These are phyloP conservation scores for Theonella swinhoei DNA, from an alignment of 37 sponge, comb jelly and placozoan genomes.

Conservation along the genomic window DNA sequence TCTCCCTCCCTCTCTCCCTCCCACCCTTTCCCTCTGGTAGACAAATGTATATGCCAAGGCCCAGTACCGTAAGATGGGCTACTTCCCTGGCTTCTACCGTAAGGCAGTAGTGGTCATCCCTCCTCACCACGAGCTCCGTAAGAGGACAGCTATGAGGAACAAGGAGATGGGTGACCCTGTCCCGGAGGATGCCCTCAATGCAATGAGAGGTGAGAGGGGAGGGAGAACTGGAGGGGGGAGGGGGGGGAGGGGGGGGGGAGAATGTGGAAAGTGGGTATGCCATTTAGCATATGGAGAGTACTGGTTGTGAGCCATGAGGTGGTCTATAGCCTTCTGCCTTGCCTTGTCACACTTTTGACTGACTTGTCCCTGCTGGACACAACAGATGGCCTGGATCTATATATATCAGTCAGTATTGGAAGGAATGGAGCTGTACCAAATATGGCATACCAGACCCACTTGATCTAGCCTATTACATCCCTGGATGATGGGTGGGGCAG, in stretches of 20 bases:
- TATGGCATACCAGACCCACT: too few relatives aligned
- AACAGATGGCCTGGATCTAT: too few relatives aligned
- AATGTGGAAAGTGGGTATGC: background rate
- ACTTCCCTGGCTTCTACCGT: constrained; percentile 74
- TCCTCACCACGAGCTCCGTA: constrained; percentile 62
- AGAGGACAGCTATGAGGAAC: constrained; percentile 51
- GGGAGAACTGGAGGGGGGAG: background rate
- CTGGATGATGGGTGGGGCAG: too few relatives aligned
- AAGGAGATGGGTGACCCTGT: constrained; percentile 62
- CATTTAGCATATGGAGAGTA: too few relatives aligned
- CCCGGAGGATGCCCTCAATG: constrained; percentile 70
- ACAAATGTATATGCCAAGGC: constrained; percentile 82
- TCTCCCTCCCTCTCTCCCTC: background rate
- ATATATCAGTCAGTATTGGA: too few relatives aligned
- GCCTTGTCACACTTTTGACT: too few relatives aligned
- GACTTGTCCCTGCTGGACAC: too few relatives aligned
- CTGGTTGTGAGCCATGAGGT: too few relatives aligned
- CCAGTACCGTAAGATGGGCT: constrained; percentile 67
- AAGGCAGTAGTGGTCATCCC: constrained; percentile 84
- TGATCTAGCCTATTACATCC: too few relatives aligned
- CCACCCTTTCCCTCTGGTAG: constrained; percentile 17
- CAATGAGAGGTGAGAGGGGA: constrained; percentile 70
- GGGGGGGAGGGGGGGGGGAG: background rate
- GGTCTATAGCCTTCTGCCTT: too few relatives aligned
- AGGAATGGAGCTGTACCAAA: too few relatives aligned